Conservation (phyloP, 2,888 invertebrate species). For the Fragum fragum region DNA sequence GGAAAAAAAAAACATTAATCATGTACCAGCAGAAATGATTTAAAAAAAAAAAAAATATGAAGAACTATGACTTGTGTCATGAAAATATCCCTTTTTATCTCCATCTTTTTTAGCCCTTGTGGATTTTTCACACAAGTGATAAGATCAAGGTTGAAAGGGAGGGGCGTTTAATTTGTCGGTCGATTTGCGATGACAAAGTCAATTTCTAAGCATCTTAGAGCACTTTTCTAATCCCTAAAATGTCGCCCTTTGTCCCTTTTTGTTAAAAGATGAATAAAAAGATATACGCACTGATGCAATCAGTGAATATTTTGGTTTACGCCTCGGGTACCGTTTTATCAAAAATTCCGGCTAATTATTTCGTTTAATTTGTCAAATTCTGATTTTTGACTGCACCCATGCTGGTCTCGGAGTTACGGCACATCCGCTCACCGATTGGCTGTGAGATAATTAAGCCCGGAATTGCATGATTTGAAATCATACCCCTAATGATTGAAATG, state of each 20-base stretch:
- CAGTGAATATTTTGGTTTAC: conserved; percentile 23
- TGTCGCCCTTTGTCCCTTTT: conserved; percentile 2
- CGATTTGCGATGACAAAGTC: conserved; percentile 15
- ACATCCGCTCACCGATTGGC: conserved; percentile 18
- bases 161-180: conserved; percentile 1
- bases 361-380: conserved; percentile 45
- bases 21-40: too few species aligned
- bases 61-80: too few species aligned
- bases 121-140: neutral
- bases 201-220: neutral
- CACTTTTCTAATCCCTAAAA: conserved; percentile 13
- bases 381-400: conserved; percentile 38
- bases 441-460: conserved; percentile 12
- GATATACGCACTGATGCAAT: conserved; percentile 34
- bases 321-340: conserved; percentile 25
- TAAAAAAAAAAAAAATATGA: too few species aligned
- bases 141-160: neutral
- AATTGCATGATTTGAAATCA: conserved; percentile 30
- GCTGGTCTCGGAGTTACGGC: conserved; percentile 29
- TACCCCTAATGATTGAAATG: conserved; percentile 27
- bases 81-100: too few species aligned
- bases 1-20: too few species aligned
- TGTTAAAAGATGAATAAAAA: conserved; percentile 17
- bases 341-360: conserved; percentile 42
- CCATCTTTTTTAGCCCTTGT: too few species aligned